Evolutionary conservation across 2,113 vertebrate species (phyloP).

Genomic region (Podocnemis expansa): DNA sequence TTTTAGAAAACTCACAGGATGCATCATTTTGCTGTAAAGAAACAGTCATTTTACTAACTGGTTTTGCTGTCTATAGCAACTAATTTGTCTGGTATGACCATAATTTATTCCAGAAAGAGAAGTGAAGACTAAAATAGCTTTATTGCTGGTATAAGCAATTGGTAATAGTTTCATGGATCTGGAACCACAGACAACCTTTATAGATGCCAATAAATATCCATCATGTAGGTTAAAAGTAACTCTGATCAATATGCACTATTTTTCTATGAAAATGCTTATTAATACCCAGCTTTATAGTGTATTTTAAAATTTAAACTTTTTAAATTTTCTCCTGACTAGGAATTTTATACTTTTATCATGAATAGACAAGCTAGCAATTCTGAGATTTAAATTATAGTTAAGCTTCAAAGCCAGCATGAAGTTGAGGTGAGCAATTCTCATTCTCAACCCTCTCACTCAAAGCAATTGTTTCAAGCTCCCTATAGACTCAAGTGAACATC

Average conservation of each 20-base stretch:
- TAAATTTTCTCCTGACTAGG: background rate
- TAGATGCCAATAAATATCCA: background rate
- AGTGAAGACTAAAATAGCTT: background rate
- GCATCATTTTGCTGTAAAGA: background rate
- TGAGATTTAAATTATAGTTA: background rate
- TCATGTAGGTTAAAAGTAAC: fast-evolving
- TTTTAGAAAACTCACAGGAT: background rate
- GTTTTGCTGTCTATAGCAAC: background rate
- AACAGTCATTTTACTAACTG: background rate
- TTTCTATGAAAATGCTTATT: background rate
- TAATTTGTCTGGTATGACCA: background rate
- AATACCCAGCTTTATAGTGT: background rate
- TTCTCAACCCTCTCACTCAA: background rate
- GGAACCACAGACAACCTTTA: background rate
- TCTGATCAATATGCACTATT: background rate
- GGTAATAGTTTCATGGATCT: background rate
- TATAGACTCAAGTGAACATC: background rate
- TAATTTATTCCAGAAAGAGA: background rate
- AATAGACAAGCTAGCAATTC: background rate
- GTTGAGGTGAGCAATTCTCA: background rate
- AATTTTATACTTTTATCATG: background rate
- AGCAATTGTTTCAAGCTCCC: background rate
- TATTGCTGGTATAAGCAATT: background rate
- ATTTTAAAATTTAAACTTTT: background rate
- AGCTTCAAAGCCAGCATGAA: background rate